Conservation (phyloP, 2,888 invertebrate genomes). For the Callimorpha dominula region DNA sequence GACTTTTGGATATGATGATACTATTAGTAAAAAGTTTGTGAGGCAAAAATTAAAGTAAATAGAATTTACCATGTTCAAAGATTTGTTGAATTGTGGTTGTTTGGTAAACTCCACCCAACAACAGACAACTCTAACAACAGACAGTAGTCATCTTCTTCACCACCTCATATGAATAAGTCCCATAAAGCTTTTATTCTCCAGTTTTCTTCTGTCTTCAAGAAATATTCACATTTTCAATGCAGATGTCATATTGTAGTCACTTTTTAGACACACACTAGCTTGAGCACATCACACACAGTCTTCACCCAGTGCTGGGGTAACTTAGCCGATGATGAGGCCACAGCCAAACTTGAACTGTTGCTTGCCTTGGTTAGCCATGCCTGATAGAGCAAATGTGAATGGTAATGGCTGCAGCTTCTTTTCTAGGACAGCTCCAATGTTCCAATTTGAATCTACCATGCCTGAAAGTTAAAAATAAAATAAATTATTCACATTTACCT, state of each 20-base stretch:
- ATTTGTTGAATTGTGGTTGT: neutral
- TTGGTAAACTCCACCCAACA: neutral
- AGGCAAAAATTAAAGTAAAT: neutral
- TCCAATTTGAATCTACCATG: slow-evolving; percentile 97
- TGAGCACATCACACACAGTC: slow-evolving; percentile 47
- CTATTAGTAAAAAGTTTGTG: neutral
- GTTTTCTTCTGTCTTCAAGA: slow-evolving; percentile 1
- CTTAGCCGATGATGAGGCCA: slow-evolving; percentile 96
- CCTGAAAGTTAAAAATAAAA: slow-evolving; percentile 84
- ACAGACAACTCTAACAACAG: neutral
- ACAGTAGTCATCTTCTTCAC: neutral
- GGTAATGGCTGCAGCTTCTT: slow-evolving; percentile 97
- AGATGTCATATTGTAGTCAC: slow-evolving; percentile 12
- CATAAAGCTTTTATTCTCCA: neutral
- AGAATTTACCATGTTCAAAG: neutral
- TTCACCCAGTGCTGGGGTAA: slow-evolving; percentile 11
- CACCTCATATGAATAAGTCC: slow-evolving; percentile 3
- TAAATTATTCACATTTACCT: neutral
- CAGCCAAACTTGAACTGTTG: slow-evolving; percentile 97
- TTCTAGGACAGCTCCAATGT: slow-evolving; percentile 96
- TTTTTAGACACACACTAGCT: slow-evolving; percentile 45
- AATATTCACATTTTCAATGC: slow-evolving; percentile 6
- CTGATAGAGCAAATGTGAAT: slow-evolving; percentile 97
- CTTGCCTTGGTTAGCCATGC: slow-evolving; percentile 96
- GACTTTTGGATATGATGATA: neutral